Evolutionary conservation across 2,888 invertebrate species (phyloP), one percentile per base, ranked within the genome.

Genomic region (Horisme vitalbata): DNA sequence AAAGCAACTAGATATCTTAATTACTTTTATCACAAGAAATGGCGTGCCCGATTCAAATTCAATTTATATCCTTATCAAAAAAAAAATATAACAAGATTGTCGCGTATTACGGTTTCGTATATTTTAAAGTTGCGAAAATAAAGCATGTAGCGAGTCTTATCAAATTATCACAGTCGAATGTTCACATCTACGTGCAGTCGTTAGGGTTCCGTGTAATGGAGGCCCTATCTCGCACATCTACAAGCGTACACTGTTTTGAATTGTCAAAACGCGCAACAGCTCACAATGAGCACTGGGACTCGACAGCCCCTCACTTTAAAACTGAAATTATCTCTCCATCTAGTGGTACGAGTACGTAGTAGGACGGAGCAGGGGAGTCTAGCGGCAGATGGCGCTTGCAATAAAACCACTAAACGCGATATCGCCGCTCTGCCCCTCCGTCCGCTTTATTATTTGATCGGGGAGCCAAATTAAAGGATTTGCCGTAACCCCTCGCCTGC

Each of bases 391-490:
- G 89, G 89, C 84, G 86, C 86, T 86, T 83, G 87, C 87, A 88
- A 88, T 89, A 89, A 88, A 89, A 89, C 89, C 89, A 87, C 89
- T 87, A 87, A 88, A 88, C 84, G 87, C 80, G 86, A 87, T 88
- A 88, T 83, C 86, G 83, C 75, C 75, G 78, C 73, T 73, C 68
- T 75, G 76, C 84, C 85, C 83, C 80, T 77, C 70, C 74, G 79
- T 75, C 70, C 79, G 80, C 85, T 85, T 83, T 88, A 88, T 88
- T 87, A 86, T 89, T 89, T 86, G 88, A 88, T 88, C 86, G 89
- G 83, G 84, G 87, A 87, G 83, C 83, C 87, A 89, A 89, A 89
- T 89, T 89, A 89, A 89, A 89, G 89, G 89, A 89, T 89, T 89
- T 86, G 75, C 79, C 73, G 76, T 83, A 83, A 82, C 83, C 86